Evolutionary conservation across 35 echinoderm and acorn worm genomes (phyloP).

Genomic region (Holothuria glaberrima): DNA sequence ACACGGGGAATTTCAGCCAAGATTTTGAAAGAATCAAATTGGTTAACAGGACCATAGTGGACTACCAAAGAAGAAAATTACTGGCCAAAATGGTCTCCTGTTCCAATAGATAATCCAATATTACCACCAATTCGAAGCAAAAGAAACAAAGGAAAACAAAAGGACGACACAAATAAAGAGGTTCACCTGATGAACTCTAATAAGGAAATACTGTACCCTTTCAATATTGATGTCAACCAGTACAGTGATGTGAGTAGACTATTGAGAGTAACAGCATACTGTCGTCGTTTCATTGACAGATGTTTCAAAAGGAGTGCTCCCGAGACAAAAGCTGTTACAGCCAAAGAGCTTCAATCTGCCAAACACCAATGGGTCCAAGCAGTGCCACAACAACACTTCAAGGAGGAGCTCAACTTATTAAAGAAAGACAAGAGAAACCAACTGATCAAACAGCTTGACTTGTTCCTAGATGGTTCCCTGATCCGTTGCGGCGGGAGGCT

Average conservation of each 20-base stretch:
- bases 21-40: slow-evolving; percentile 8
- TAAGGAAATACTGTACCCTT: not conserved
- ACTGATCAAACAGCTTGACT: slow-evolving; percentile 11
- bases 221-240: slow-evolving; percentile 13
- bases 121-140: not conserved
- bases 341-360: not conserved
- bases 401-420: not conserved
- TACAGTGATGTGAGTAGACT: slow-evolving; percentile 1
- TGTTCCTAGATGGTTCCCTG: slow-evolving; percentile 3
- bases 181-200: not conserved
- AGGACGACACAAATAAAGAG: not conserved
- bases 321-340: not conserved
- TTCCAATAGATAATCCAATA: not conserved
- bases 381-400: not conserved
- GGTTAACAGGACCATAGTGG: slow-evolving; percentile 6
- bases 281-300: slow-evolving; percentile 17
- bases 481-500: slow-evolving; percentile 13
- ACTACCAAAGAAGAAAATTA: not conserved
- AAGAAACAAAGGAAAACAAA: not conserved
- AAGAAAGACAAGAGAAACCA: not conserved
- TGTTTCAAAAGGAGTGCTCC: not conserved
- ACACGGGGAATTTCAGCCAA: slow-evolving; percentile 14
- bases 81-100: slow-evolving; percentile 21
- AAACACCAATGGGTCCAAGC: not conserved
- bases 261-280: slow-evolving; percentile 11